Evolutionary conservation across 2,888 invertebrate species (phyloP).

Genomic region (Actias luna): DNA sequence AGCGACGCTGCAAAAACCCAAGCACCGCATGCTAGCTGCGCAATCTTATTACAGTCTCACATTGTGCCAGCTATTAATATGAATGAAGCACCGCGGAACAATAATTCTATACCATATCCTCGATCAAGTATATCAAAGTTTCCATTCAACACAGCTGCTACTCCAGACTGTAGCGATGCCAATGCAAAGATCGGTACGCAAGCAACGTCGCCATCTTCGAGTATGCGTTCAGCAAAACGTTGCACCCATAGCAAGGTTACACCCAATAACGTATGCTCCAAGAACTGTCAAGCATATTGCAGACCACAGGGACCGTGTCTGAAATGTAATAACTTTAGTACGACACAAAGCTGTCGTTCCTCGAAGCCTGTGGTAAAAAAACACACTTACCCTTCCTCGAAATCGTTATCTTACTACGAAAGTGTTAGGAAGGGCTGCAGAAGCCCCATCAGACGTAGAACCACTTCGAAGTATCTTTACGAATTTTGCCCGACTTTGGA

Average conservation of each 20-base stretch:
- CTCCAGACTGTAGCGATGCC: conserved; percentile 19
- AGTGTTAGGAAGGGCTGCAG: conserved; percentile 11
- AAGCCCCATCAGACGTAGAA: conserved; percentile 12
- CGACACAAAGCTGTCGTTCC: conserved; percentile 10
- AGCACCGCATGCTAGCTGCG: conserved; percentile 17
- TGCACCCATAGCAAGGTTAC: conserved; percentile 30
- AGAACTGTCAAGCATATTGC: not conserved
- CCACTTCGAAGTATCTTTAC: not conserved
- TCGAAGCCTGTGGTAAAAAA: conserved; percentile 8
- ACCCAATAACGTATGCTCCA: not conserved
- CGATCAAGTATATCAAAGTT: conserved; percentile 39
- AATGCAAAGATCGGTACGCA: conserved; percentile 21
- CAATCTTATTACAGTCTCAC: conserved; percentile 19
- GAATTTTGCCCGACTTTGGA: conserved; percentile 31
- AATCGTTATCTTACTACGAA: conserved; percentile 16
- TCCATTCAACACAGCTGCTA: conserved; percentile 34
- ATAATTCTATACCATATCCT: conserved; percentile 19
- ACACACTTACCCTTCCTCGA: conserved; percentile 18
- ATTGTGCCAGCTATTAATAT: conserved; percentile 25
- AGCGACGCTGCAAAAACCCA: conserved; percentile 35
- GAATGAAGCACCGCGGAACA: not conserved
- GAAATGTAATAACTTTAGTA: not conserved
- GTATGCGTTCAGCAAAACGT: conserved; percentile 21
- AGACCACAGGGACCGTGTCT: not conserved
- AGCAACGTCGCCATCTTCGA: conserved; percentile 17